Evolutionary conservation across 1,140 invertebrate species (phyloP).

Genomic region (Mesaphorura yosii): DNA sequence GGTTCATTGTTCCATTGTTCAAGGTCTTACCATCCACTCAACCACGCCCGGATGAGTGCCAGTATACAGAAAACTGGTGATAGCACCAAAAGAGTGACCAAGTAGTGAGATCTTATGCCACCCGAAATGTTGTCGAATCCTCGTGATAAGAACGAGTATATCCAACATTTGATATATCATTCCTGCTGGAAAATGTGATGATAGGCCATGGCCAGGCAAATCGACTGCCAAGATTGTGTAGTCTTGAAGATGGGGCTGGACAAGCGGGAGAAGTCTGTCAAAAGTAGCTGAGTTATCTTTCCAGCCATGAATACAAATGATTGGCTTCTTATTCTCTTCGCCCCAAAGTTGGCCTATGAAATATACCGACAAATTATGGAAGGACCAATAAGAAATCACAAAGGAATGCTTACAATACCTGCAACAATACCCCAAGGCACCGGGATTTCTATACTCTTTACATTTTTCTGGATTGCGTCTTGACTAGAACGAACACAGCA

Average conservation of each 20-base stretch:
- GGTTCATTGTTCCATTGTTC: too few species aligned
- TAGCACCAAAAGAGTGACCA: constrained; percentile 24
- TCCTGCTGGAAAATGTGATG: constrained; percentile 25
- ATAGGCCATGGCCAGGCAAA: constrained; percentile 18
- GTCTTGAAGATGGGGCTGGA: constrained; percentile 12
- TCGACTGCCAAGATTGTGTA: constrained; percentile 26
- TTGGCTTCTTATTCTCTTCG: constrained; percentile 8
- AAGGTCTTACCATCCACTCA: constrained; percentile 22
- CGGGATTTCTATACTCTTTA: constrained; percentile 17
- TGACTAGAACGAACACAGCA: too few species aligned
- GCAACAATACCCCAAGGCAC: constrained; percentile 23
- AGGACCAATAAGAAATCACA: neutral
- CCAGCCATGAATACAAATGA: constrained; percentile 25
- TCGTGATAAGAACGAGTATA: constrained; percentile 9
- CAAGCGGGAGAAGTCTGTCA: constrained; percentile 20
- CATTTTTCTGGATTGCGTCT: too few species aligned
- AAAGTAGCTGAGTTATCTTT: constrained; percentile 27
- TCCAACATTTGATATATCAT: constrained; percentile 25
- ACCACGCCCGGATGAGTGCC: constrained; percentile 21
- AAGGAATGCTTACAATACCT: neutral
- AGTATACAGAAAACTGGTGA: constrained; percentile 20
- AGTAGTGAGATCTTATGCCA: constrained; percentile 20
- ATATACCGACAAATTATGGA: neutral
- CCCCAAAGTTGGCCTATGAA: constrained; percentile 13
- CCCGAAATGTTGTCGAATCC: constrained; percentile 16